Evolutionary conservation across 1,140 invertebrate genomes (phyloP).

Genomic region (Dendrolimus kikuchii): DNA sequence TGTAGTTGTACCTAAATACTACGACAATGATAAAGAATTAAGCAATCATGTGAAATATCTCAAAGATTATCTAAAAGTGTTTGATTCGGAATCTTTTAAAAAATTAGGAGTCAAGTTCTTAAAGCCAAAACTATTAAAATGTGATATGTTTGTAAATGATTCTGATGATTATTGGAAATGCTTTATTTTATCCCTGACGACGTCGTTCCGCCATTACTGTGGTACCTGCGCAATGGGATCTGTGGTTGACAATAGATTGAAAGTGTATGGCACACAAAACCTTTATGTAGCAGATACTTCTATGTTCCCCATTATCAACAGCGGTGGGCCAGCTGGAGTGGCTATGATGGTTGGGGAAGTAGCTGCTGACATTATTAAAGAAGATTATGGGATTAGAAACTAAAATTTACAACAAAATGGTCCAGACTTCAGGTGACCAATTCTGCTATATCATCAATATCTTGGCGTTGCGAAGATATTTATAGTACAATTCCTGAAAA

Average conservation of each 20-base stretch:
- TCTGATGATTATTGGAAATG: constrained; percentile 60
- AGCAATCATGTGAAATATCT: constrained; percentile 18
- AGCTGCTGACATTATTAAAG: constrained; percentile 9
- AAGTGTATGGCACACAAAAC: constrained; percentile 51
- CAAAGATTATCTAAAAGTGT: constrained; percentile 18
- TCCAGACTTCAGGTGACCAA: too few relatives aligned
- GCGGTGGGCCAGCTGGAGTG: constrained; percentile 27
- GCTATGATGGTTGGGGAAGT: constrained; percentile 26
- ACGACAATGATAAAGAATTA: constrained; percentile 65
- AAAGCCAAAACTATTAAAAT: constrained; percentile 15
- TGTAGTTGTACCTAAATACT: too few relatives aligned
- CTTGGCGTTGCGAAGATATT: background rate
- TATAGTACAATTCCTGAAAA: constrained; percentile 1
- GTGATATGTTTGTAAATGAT: constrained; percentile 8
- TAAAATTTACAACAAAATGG: background rate
- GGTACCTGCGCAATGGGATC: constrained; percentile 73
- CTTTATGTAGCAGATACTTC: constrained; percentile 10
- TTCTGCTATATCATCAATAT: too few relatives aligned
- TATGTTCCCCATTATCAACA: constrained; percentile 5
- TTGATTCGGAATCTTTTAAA: constrained; percentile 75
- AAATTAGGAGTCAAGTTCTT: constrained; percentile 17
- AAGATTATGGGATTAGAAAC: constrained; percentile 5
- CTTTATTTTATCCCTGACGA: constrained; percentile 36
- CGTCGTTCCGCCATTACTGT: constrained; percentile 60
- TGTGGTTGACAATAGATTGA: constrained; percentile 57